phyloP scores from a whole-genome alignment of 1,140 invertebrate genomes.

The Cylas formicarius region DNA sequence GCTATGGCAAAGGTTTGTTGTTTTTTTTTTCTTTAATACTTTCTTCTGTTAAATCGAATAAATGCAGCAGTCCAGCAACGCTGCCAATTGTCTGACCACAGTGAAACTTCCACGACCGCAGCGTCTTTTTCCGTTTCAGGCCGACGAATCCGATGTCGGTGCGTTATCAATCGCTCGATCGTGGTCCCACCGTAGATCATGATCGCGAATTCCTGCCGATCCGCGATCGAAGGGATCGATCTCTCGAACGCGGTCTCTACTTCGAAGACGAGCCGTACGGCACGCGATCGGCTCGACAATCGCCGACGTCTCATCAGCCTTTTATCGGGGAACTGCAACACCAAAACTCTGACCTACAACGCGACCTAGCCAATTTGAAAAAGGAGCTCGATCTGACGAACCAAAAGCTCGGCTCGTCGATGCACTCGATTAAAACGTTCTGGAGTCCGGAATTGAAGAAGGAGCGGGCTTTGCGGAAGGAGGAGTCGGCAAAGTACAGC shows the following conservation, averaged over 20 bases:
- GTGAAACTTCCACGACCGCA: no score
- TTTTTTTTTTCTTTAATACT: no score
- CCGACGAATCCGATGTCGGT: slow-evolving; percentile 51
- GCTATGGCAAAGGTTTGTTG: no score
- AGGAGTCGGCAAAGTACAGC: slow-evolving; percentile 95
- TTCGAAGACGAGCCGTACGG: slow-evolving; percentile 68
- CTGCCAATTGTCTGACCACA: no score
- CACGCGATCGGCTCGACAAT: slow-evolving; percentile 63
- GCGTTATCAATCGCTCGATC: slow-evolving; percentile 71
- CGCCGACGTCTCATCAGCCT: slow-evolving; percentile 49
- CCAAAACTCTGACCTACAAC: slow-evolving; percentile 90
- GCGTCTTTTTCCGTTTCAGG: slow-evolving; percentile 20
- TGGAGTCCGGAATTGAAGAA: slow-evolving; percentile 99
- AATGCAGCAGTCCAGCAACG: no score
- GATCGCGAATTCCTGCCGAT: slow-evolving; percentile 79
- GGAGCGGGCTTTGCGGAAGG: slow-evolving; percentile 90
- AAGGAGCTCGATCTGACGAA: slow-evolving; percentile 95
- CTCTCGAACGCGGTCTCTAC: slow-evolving; percentile 59
- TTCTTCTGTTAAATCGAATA: no score
- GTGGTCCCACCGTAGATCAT: slow-evolving; percentile 54
- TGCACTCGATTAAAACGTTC: slow-evolving; percentile 99
- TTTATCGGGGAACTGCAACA: slow-evolving; percentile 90
- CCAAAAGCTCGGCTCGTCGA: slow-evolving; percentile 95
- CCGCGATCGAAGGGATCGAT: slow-evolving; percentile 54
- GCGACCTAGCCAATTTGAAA: slow-evolving; percentile 93